Conservation (phyloP, 2,113 vertebrate genomes). For the Erpornis zantholeuca region DNA sequence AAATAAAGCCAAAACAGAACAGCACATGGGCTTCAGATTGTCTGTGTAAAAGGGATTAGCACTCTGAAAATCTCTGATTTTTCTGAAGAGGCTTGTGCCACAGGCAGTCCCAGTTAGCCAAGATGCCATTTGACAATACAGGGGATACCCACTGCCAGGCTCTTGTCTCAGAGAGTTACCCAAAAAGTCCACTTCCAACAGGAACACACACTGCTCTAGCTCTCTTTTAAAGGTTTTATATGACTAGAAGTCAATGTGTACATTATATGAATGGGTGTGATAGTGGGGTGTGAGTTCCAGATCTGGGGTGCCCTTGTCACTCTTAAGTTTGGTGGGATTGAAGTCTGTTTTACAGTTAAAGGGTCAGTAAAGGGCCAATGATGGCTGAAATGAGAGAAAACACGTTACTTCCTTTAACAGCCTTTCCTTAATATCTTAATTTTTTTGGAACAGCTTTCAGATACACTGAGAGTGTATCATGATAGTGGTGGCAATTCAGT, state of each 20-base stretch:
- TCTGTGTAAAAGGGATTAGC: not conserved
- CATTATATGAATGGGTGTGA: fast-evolving
- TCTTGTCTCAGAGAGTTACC: not conserved
- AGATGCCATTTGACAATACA: not conserved
- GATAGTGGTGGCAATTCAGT: not conserved
- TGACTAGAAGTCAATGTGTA: not conserved
- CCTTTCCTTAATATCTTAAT: not conserved
- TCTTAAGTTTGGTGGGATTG: not conserved
- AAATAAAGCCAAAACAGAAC: slow-evolving; percentile 26
- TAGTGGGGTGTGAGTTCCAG: not conserved
- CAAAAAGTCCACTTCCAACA: not conserved
- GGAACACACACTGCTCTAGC: not conserved
- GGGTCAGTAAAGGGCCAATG: not conserved
- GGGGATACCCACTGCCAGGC: not conserved
- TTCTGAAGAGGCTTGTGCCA: not conserved
- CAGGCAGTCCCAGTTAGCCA: not conserved
- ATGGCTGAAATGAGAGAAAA: not conserved
- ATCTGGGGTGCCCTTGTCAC: not conserved
- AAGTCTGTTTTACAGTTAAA: not conserved
- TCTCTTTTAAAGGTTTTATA: not conserved
- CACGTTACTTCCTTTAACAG: not conserved
- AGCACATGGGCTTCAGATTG: slow-evolving; percentile 32
- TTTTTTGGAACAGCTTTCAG: not conserved
- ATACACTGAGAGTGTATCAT: not conserved
- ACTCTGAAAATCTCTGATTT: not conserved